phyloP scores from a whole-genome alignment of 2,797 vertebrate species.

The Pogonophryne albipinna region DNA sequence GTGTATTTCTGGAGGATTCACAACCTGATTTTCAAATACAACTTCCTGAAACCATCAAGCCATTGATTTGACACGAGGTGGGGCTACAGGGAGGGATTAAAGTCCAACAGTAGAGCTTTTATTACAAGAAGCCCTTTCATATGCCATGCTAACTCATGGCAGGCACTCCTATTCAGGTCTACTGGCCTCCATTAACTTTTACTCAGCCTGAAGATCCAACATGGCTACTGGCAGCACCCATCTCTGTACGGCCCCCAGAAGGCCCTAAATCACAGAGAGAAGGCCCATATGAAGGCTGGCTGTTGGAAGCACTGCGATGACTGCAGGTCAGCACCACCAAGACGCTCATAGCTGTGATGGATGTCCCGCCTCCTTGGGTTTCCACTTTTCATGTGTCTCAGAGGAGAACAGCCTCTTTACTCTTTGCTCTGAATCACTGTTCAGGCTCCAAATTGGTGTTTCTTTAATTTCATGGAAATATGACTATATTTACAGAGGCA shows the following conservation, averaged over 20 bases:
- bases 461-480: not conserved
- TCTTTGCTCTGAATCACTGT: constrained; percentile 12
- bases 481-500: not conserved
- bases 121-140: constrained; percentile 36
- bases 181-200: constrained; percentile 42
- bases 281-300: not conserved
- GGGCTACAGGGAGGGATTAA: constrained; percentile 48
- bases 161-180: constrained; percentile 5
- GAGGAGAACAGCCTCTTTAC: constrained; percentile 2
- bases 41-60: constrained; percentile 3
- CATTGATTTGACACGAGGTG: constrained; percentile 30
- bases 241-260: constrained; percentile 44
- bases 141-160: constrained; percentile 43
- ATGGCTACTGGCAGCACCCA: not conserved
- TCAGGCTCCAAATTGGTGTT: not conserved
- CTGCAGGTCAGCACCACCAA: constrained; percentile 48
- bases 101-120: constrained; percentile 24
- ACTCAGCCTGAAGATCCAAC: constrained; percentile 43
- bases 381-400: constrained; percentile 15
- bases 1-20: constrained; percentile 22
- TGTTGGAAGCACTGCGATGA: constrained; percentile 21
- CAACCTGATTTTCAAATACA: constrained; percentile 10
- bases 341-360: constrained; percentile 50
- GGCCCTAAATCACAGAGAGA: constrained; percentile 58
- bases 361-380: constrained; percentile 37